These are phyloP conservation scores for Elanoides forficatus DNA, from an alignment of 2,113 vertebrate species.

Conservation along the genomic window DNA sequence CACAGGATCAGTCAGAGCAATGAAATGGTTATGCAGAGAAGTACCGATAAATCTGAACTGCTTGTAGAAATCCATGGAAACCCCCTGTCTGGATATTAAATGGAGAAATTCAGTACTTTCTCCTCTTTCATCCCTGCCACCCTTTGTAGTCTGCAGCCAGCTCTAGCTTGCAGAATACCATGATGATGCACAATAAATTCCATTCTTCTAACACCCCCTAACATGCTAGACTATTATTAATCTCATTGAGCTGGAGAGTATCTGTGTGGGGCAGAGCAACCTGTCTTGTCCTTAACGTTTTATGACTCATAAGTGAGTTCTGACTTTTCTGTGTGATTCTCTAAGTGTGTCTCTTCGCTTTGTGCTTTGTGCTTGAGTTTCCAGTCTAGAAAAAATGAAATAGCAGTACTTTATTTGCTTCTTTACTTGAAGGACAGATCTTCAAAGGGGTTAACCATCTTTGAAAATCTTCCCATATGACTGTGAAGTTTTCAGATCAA, in stretches of 20 bases:
- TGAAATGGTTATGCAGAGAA: background rate
- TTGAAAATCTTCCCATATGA: background rate
- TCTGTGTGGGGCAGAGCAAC: background rate
- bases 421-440: background rate
- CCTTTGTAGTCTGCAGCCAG: background rate
- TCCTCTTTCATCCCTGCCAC: background rate
- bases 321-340: background rate
- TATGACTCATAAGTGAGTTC: background rate
- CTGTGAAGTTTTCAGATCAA: constrained; percentile 11
- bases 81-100: background rate
- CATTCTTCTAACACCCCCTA: background rate
- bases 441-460: background rate
- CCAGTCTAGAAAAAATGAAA: background rate
- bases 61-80: background rate
- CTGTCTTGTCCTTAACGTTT: background rate
- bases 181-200: background rate
- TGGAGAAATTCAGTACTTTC: background rate
- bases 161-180: background rate
- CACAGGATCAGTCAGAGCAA: background rate
- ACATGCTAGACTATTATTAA: background rate
- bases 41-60: background rate
- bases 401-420: background rate
- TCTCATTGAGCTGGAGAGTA: background rate
- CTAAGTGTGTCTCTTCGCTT: background rate
- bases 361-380: background rate